Percentiles rank a stretch among this genome's conserved stretches.
Conservation (phyloP, 2,888 invertebrate genomes). For the Ochropleura plecta region DNA sequence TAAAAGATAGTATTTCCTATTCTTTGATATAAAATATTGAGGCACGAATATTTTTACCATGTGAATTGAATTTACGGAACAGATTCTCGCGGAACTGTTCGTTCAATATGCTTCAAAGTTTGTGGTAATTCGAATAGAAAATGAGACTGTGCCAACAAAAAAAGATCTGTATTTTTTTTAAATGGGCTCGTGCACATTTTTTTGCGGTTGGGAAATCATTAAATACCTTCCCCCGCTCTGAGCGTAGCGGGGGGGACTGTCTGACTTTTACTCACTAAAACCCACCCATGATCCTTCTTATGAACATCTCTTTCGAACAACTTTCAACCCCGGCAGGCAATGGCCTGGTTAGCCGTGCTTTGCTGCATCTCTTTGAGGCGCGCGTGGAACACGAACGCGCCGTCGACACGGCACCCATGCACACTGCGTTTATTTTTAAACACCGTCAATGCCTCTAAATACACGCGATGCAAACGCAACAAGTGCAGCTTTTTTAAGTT, state of each 20-base stretch:
- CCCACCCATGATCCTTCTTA: too few species aligned
- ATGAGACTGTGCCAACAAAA: background rate
- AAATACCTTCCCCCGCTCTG: too few species aligned
- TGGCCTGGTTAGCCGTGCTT: too few species aligned
- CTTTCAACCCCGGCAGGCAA: too few species aligned
- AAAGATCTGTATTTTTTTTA: background rate
- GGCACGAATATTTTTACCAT: background rate
- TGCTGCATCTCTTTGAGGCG: too few species aligned
- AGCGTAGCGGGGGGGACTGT: too few species aligned
- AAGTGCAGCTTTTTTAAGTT: background rate
- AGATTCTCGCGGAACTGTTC: background rate
- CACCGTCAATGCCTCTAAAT: background rate
- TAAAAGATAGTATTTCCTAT: slow-evolving; percentile 1
- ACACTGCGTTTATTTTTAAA: background rate
- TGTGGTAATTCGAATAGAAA: slow-evolving; percentile 4
- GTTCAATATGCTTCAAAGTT: background rate
- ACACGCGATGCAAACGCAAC: background rate
- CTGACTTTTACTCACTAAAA: too few species aligned
- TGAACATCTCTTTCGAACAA: too few species aligned
- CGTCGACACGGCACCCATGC: background rate
- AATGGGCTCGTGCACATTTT: too few species aligned
- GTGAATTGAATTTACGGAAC: slow-evolving; percentile 9
- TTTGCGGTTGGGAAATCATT: too few species aligned
- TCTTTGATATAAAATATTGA: slow-evolving; percentile 3
- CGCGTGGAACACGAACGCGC: too few species aligned